Evolutionary conservation across 2,888 invertebrate genomes (phyloP), one percentile per base, ranked within the genome.

Genomic region (Zeuzera pyrina): DNA sequence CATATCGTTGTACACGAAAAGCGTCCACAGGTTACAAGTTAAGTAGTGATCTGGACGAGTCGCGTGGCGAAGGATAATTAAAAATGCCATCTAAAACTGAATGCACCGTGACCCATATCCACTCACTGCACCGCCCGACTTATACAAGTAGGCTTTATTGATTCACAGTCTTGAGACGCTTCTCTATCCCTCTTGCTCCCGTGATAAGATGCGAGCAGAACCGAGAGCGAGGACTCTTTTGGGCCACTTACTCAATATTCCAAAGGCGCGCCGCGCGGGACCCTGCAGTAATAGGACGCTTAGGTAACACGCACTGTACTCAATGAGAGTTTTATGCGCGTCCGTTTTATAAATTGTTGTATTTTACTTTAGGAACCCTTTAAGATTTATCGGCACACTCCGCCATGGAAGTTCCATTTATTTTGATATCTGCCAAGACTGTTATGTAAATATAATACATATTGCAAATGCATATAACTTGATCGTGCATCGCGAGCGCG

Each of bases 151-250:
- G 77, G 79, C 83, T 81, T 78, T 84, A 84, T 84, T 83, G 84
- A 84, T 84, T 84, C 84, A 71, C 62, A 77, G 84, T 84, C 84
- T 84, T 84, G 81, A 84, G 84, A 81, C 72, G 74, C 45, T 62
- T 55, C 51, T 37, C 69, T 52, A 60, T 65, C 77, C 68, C 70
- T 50, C 61, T 71, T 70, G 47, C 70, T 50, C 68, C 38, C 42
- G 40, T 42, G 14, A 24, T 5, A 5, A 19, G 19, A 24, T 31
- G 26, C 34, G 37, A 24, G 40, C 47, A 50, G 47, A 53, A 57
- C 48, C 44, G 57, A 15, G 31, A 28, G 26, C 47, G 50, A 36
- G 31, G 43, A 22, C 45, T 54, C 58, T 59, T 51, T 59, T 51
- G 57, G 68, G 74, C 71, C 63, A 78, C 73, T 78, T 67, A 76